Evolutionary conservation across 2,888 invertebrate genomes (phyloP).

Genomic region (Liopterus haemorrhoidalis): DNA sequence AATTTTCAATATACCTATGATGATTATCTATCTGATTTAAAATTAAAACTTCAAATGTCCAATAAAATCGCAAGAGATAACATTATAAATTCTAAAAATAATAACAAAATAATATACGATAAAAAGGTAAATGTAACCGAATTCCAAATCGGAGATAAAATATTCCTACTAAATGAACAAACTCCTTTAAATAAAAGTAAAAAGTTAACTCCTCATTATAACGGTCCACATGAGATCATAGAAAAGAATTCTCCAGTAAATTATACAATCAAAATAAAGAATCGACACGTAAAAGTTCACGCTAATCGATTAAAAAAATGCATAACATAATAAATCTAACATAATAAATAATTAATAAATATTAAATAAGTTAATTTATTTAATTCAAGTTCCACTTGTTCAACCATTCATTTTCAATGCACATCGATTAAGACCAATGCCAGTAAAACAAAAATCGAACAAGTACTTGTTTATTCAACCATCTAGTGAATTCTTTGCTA

Average conservation of each 20-base stretch:
- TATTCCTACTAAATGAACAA: slow-evolving; percentile 21
- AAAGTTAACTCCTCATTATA: slow-evolving; percentile 20
- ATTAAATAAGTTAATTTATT: too few relatives aligned
- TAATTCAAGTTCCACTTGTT: too few relatives aligned
- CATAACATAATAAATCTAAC: too few relatives aligned
- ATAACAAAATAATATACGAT: slow-evolving; percentile 28
- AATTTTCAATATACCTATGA: slow-evolving; percentile 31
- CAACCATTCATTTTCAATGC: too few relatives aligned
- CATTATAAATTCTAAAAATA: slow-evolving; percentile 23
- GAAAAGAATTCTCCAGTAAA: slow-evolving; percentile 24
- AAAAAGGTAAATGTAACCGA: slow-evolving; percentile 12
- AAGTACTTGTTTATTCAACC: too few relatives aligned
- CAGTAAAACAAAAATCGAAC: too few relatives aligned
- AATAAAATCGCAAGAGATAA: slow-evolving; percentile 30
- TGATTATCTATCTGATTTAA: slow-evolving; percentile 24
- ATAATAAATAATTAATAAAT: too few relatives aligned
- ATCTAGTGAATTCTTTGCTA: too few relatives aligned
- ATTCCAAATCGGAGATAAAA: slow-evolving; percentile 25
- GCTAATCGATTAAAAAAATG: slow-evolving; percentile 17
- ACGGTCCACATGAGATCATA: slow-evolving; percentile 26
- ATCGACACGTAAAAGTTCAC: slow-evolving; percentile 19
- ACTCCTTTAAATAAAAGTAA: slow-evolving; percentile 13
- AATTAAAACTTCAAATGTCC: slow-evolving; percentile 25
- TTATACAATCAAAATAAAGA: slow-evolving; percentile 24
- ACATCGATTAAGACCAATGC: too few relatives aligned